Evolutionary conservation across 1,140 invertebrate genomes (phyloP).

Genomic region (Carcinoscorpius rotundicauda): DNA sequence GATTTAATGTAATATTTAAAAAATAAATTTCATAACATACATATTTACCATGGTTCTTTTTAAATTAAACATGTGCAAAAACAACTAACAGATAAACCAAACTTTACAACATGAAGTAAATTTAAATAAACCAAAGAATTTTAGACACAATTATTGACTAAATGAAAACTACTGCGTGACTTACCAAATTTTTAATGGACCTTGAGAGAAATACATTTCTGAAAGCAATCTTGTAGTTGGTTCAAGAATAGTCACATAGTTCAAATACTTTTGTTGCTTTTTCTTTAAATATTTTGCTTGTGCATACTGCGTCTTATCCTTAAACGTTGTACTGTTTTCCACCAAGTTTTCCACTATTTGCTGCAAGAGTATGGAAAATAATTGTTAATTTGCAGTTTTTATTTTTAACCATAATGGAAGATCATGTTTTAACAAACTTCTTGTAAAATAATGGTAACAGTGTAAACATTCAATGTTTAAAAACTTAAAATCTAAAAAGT

Average conservation of each 20-base stretch:
- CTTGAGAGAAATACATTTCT: constrained; percentile 63
- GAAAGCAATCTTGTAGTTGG: constrained; percentile 59
- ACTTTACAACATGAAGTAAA: constrained; percentile 2
- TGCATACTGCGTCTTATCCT: constrained; percentile 76
- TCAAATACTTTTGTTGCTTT: constrained; percentile 44
- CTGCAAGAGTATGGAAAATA: constrained; percentile 25
- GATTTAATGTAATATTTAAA: too few relatives aligned
- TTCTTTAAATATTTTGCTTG: constrained; percentile 91
- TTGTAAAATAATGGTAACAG: too few relatives aligned
- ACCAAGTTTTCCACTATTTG: constrained; percentile 76
- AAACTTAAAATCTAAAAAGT: too few relatives aligned
- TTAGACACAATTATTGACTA: neutral
- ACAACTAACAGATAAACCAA: neutral
- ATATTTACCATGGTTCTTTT: constrained; percentile 8
- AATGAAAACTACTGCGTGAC: constrained; percentile 15
- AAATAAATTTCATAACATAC: neutral
- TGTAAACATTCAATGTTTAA: too few relatives aligned
- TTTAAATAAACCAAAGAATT: constrained; percentile 7
- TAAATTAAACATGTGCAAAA: neutral
- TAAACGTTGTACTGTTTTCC: constrained; percentile 69
- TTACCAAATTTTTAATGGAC: constrained; percentile 59
- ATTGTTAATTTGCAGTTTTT: too few relatives aligned
- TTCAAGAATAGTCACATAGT: constrained; percentile 44
- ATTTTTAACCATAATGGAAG: too few relatives aligned
- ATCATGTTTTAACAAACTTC: too few relatives aligned